Evolutionary conservation across 2,888 invertebrate genomes (phyloP), one percentile per base, ranked within the genome.

Genomic region (Harpagoxenus sublaevis): DNA sequence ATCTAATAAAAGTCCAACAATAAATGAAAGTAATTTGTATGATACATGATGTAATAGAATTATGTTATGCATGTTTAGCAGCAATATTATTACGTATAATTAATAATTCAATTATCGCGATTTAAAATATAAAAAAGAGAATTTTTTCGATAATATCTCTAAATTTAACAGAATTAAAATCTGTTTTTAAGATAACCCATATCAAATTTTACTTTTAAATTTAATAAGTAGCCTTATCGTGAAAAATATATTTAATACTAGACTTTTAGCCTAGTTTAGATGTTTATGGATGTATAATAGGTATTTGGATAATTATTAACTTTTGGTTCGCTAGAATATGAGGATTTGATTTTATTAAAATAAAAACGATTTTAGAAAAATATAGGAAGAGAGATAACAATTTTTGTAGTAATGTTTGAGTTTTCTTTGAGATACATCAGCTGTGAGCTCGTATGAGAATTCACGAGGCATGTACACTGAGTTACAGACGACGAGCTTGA

Each of bases 401-500:
- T 23, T 31, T 62, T 74, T 31, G 1, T 12, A 66, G 8, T 15
- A 23, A 75, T 53, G 42, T 28, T 66, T 28, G 12, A 51, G 10
- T 39, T 31, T 53, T 35, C 3, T 55, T 66, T 9, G 4, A 53
- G 1, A n/a, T 3, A 31, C 4, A 4, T 42, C 12, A 53, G 39
- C 15, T 70, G 9, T 31, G 1, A n/a, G 18, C 48, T 78, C 5
- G 51, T 45, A 35, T 65, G 45, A 84, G 35, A 84, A 84, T 77
- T 85, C 42, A 70, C 71, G 65, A 48, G 45, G 31, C 53, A 71
- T 63, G 63, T 83, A 85, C 53, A 63, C 35, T 63, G 51, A 65
- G 65, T 77, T 84, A 62, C 35, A 55, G 68, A 9, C 23, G 68
- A 70, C 23, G 68, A 70, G 73, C 57, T 73, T 74, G 81, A 88